Evolutionary conservation across 2,888 invertebrate genomes (phyloP), one percentile per base, ranked within the genome.

Genomic region (Dermolepida albohirtum): DNA sequence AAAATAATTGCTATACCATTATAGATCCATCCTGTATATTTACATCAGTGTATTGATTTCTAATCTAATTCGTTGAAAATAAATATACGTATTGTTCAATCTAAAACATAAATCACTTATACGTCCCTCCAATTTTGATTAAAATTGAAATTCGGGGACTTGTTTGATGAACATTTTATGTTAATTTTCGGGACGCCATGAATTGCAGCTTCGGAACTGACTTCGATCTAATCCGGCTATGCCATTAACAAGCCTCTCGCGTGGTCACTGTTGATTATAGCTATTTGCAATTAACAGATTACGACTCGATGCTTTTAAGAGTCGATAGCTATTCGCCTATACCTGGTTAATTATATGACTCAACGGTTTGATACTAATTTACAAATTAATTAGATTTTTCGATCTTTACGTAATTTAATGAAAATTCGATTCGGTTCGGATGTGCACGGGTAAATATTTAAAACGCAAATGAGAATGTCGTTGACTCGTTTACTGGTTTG

Each of bases 261-360:
- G 44, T 39, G 49, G 66, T 55, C 39, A 29, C 34, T 57, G 66
- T 49, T 66, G 66, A 66, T 66, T 66, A 55, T 55, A 16, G 16
- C 39, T 55, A 55, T 55, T 49, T 47, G 66, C 39, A 66, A 66
- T 66, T 66, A 66, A 57, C 57, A 44, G 44, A 43, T 12, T 29
- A 8, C 10, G 27, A 6, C 14, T 29, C 11, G 14, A 17, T 8
- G 44, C 22, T 22, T 47, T 47, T 27, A 51, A 51, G 51, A 50
- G 40, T n/a, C 10, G 17, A 14, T 11, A 5, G 27, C 17, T 7
- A 6, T 39, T n/a, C 16, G 22, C 12, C 10, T 12, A 27, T 43
- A 14, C 29, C 57, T 12, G 44, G n/a, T 6, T 12, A 43, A 57
- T 22, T 57, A 43, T 44, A 57, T 57, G n/a, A 57, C 57, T 44